Base-by-base conservation (phyloP, 2,797 vertebrate species). In the Mormyrus hasselquistii region DNA sequence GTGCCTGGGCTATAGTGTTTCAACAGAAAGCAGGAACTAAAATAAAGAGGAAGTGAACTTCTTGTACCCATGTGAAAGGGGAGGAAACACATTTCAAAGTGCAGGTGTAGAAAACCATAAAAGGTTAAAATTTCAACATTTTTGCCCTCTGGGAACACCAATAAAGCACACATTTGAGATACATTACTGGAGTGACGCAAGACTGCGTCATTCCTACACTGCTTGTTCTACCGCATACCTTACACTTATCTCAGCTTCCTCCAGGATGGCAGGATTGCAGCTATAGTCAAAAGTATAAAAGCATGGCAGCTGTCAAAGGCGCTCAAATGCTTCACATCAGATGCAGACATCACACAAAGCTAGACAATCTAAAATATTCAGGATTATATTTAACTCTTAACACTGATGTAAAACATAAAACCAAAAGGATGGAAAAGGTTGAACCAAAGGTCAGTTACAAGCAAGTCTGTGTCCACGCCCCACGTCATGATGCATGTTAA, bases 21-120 rank as follows among this genome's bases (percentile, higher is more conserved):
- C 65, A 4, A 38, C 29, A 73, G 29, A 73, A 12, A 73, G 29
- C 29, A 73, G 65, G 65, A 73, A 73, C 65, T 29, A 73, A 73
- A 73, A 73, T 73, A 69, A 69, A 59, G 57, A 34, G 65, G 65
- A 69, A 69, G 65, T 69, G 65, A 69, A 69, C 62, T 69, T 65
- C 62, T 65, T 69, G 29, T 69, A 34, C 65, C 65, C 65, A 73
- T 34, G 29, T 38, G 65, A 14, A 73, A 38, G 65, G 12, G 25
- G 65, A 8, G 29, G 10, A 2, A 34, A 69, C 4, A 1, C 29
- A 38, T 59, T 22, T 38, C 12, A 73, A 47, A 44, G 73, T n/a
- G 14, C 73, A 41, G 38, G 73, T 79, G 29, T n/a, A 79, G 41
- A n/a, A 41, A 16, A 79, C 41, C 19, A 16, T 79, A 44, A 41